A percentile compares a stretch with the other conserved stretches of the same genome.
Evolutionary conservation across 2,888 invertebrate genomes (phyloP).

Genomic region (Hermaeophaga mercurialis): DNA sequence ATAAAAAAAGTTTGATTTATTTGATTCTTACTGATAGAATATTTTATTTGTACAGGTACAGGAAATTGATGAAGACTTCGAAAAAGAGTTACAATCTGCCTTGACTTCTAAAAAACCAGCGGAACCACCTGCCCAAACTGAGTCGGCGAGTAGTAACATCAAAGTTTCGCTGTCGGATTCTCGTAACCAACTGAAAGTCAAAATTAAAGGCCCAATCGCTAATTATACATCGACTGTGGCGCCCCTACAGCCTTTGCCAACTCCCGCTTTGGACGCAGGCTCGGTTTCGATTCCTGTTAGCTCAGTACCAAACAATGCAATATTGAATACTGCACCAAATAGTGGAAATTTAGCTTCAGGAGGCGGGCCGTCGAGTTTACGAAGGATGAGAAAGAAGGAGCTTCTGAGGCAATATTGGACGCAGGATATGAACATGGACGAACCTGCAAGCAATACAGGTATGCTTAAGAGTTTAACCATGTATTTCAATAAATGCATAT

Average conservation of each 20-base stretch:
- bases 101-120: slow-evolving; percentile 64
- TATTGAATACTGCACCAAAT: slow-evolving; percentile 42
- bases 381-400: slow-evolving; percentile 90
- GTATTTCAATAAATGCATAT: neutral
- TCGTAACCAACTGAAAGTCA: slow-evolving; percentile 85
- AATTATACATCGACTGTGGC: slow-evolving; percentile 70
- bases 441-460: slow-evolving; percentile 62
- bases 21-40: no score
- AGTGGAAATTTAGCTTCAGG: slow-evolving; percentile 33
- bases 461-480: neutral
- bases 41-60: slow-evolving; percentile 42
- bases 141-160: slow-evolving; percentile 60
- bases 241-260: slow-evolving; percentile 65
- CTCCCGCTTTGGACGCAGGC: slow-evolving; percentile 49
- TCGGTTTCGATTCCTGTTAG: slow-evolving; percentile 53
- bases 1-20: neutral
- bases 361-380: slow-evolving; percentile 74
- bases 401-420: slow-evolving; percentile 83
- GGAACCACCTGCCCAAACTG: slow-evolving; percentile 49
- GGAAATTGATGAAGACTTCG: slow-evolving; percentile 80
- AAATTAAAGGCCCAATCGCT: slow-evolving; percentile 88
- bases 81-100: slow-evolving; percentile 74
- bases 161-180: slow-evolving; percentile 81
- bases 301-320: slow-evolving; percentile 57
- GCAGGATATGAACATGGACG: slow-evolving; percentile 85